Conservation (phyloP, 1,140 invertebrate genomes). For the Sarcophaga bullata region DNA sequence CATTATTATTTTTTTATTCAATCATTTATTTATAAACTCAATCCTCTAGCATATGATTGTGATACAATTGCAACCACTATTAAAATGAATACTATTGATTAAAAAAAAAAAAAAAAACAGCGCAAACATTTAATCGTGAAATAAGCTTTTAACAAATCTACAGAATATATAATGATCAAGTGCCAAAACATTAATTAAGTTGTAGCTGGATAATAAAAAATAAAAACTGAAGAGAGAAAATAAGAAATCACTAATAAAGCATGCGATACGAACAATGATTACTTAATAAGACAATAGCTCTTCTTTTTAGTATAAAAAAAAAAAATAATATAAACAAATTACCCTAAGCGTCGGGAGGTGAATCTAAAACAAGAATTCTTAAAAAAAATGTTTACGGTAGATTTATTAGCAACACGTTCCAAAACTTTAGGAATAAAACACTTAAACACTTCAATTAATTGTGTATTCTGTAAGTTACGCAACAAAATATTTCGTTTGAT, state of each 20-base stretch:
- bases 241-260: background rate
- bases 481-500: background rate
- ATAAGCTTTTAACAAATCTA: background rate
- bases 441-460: no score
- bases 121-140: background rate
- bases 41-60: no score
- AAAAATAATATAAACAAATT: no score
- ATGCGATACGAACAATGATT: slow-evolving; percentile 1
- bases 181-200: slow-evolving; percentile 5
- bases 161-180: background rate
- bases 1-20: no score
- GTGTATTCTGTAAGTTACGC: no score
- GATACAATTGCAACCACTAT: background rate
- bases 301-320: no score
- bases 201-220: background rate
- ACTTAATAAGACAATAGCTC: background rate
- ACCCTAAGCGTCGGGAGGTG: no score
- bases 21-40: no score
- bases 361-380: background rate
- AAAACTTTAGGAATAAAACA: background rate
- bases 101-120: background rate
- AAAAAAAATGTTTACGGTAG: background rate
- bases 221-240: no score
- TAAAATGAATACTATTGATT: background rate
- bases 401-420: slow-evolving; percentile 9